These are phyloP conservation scores for Pungitius pungitius DNA, from an alignment of 2,113 vertebrate genomes.

Conservation along the genomic window DNA sequence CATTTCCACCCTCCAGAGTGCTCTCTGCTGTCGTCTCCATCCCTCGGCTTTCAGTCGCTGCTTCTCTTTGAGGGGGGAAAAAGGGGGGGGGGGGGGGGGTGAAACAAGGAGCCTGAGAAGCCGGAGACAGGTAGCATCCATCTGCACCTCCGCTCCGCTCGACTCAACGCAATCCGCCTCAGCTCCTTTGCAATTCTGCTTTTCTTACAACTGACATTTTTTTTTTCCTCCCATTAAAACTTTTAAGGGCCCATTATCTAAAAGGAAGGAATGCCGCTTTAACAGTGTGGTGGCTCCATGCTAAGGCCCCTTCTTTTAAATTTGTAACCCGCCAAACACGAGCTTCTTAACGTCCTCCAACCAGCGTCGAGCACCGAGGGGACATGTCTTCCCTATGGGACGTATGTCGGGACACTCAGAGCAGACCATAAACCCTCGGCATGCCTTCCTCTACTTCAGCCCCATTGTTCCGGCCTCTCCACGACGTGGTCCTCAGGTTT, in stretches of 20 bases:
- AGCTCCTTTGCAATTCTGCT: slow-evolving; percentile 64
- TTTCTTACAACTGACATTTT: slow-evolving; percentile 81
- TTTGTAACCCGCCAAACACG: slow-evolving; percentile 60
- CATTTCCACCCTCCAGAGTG: slow-evolving; percentile 26
- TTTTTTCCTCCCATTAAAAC: slow-evolving; percentile 83
- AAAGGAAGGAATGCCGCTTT: slow-evolving; percentile 81
- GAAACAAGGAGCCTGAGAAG: slow-evolving; percentile 41
- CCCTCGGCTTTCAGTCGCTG: slow-evolving; percentile 19
- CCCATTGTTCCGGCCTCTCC: slow-evolving; percentile 62
- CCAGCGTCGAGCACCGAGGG: slow-evolving; percentile 35
- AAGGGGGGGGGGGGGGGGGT: background rate
- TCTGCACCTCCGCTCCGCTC: slow-evolving; percentile 33
- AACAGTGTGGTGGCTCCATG: slow-evolving; percentile 75
- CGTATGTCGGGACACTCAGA: slow-evolving; percentile 56
- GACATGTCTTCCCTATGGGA: slow-evolving; percentile 38
- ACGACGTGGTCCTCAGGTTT: slow-evolving; percentile 59
- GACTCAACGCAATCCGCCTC: slow-evolving; percentile 50
- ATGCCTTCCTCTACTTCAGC: slow-evolving; percentile 67
- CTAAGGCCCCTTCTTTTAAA: slow-evolving; percentile 73
- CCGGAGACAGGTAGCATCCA: too few species aligned
- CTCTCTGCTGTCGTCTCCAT: slow-evolving; percentile 40
- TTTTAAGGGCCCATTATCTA: slow-evolving; percentile 81
- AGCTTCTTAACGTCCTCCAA: slow-evolving; percentile 60
- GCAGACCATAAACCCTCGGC: slow-evolving; percentile 74
- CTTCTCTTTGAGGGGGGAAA: slow-evolving; percentile 15